Base-by-base conservation (phyloP, 2,888 invertebrate species). In the Peribatodes rhomboidaria region DNA sequence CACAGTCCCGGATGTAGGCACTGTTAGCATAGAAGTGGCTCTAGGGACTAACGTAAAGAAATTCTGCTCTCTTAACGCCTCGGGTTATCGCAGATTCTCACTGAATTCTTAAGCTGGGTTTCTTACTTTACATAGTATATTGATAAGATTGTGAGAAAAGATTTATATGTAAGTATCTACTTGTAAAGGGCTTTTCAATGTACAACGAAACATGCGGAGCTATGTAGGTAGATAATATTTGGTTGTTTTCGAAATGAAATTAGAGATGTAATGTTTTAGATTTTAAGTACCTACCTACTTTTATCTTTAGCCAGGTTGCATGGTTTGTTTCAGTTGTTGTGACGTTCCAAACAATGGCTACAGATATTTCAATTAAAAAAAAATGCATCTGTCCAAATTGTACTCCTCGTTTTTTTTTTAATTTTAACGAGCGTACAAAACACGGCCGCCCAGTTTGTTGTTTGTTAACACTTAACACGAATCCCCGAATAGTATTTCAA, bases 121-220 rank as follows among this genome's bases (percentile, higher is more conserved):
- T 47, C 20, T 20, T 35, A 35, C 18, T 35, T 47, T 14, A 31
- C 47, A 10, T 31, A 20, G n/a, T 22, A 22, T 27, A 46, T 52
- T 37, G 52, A 52, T 52, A 52, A 52, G 37, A 52, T 52, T 35
- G 52, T 52, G 35, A 35, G 52, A 20, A 52, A 52, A 20, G 37
- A 35, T 50, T 50, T 46, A 46, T 46, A 10, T 13, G 37, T 37
- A 35, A 35, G 35, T 35, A 35, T n/a, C n/a, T n/a, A 35, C 42
- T 42, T 42, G 22, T 27, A 46, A 46, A 27, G 46, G 27, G 46
- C 27, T 46, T 46, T 46, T 46, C 27, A 27, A 46, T 46, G 46
- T 46, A n/a, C 2, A n/a, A n/a, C 22, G 22, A 8, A 2, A 27
- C 8, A 14, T 42, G 11, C 20, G 22, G n/a, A 46, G 27, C n/a